These are phyloP conservation scores for Onychomys arenicola DNA, from an alignment of 2,797 vertebrate genomes.

Conservation along the genomic window DNA sequence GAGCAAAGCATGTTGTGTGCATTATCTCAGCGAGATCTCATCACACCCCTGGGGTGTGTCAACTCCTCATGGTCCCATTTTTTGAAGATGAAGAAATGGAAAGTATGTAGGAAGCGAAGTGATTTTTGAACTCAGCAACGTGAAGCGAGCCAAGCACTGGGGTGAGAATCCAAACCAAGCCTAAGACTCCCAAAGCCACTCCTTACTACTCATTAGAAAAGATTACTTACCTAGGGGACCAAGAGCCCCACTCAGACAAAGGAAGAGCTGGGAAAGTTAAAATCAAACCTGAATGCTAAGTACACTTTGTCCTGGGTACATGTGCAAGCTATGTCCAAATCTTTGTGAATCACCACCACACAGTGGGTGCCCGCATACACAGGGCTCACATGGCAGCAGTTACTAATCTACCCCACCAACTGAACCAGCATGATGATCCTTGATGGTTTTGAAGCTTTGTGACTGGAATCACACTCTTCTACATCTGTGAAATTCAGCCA, in stretches of 20 bases:
- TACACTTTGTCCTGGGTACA: background rate
- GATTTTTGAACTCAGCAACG: background rate
- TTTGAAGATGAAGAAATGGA: slow-evolving; percentile 36
- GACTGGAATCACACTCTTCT: background rate
- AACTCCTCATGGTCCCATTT: background rate
- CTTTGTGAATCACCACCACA: background rate
- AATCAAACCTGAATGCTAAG: slow-evolving; percentile 2
- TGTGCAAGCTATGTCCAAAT: background rate
- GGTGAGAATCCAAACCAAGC: background rate
- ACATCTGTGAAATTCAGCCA: background rate
- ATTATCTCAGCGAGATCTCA: slow-evolving; percentile 34
- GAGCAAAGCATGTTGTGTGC: background rate
- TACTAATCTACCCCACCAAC: background rate
- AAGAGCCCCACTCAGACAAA: background rate
- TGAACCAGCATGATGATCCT: background rate
- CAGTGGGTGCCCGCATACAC: background rate
- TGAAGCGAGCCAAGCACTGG: background rate
- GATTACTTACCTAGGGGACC: background rate
- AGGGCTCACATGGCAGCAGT: background rate
- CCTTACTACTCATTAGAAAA: background rate
- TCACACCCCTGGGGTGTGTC: background rate
- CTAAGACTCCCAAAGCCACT: background rate
- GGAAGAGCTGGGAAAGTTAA: background rate
- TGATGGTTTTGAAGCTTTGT: background rate
- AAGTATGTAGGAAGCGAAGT: background rate